Percentiles rank a stretch among this genome's conserved stretches.
These are phyloP conservation scores for Drosophila baimaii DNA, from an alignment of 1,140 invertebrate genomes.

Conservation along the genomic window DNA sequence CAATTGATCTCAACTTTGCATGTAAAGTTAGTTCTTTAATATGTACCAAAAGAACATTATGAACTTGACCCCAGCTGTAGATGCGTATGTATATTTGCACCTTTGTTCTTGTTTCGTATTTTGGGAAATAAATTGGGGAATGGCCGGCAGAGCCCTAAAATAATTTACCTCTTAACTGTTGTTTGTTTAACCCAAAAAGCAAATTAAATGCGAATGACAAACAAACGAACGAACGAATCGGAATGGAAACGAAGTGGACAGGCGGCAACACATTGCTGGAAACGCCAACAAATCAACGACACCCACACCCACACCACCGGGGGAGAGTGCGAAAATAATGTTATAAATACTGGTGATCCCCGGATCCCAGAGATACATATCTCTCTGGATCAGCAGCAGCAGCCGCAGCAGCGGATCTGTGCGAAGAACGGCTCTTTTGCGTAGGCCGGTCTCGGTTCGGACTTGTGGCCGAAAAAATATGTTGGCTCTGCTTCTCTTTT, in stretches of 20 bases:
- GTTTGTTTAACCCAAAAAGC: constrained; percentile 57
- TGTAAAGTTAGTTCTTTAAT: no score
- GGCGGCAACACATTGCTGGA: constrained; percentile 25
- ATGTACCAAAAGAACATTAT: background rate
- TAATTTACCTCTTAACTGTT: constrained; percentile 61
- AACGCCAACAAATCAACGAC: constrained; percentile 52
- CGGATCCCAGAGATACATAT: constrained; percentile 26
- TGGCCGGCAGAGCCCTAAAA: constrained; percentile 44
- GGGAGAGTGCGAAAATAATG: constrained; percentile 73
- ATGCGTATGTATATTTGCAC: constrained; percentile 19
- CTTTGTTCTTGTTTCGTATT: constrained; percentile 39
- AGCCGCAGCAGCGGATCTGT: constrained; percentile 4
- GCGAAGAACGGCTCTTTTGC: constrained; percentile 49
- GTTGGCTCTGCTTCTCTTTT: constrained; percentile 35
- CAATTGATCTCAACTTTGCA: background rate
- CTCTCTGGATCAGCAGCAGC: constrained; percentile 6
- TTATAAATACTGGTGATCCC: constrained; percentile 75
- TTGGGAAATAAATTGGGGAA: constrained; percentile 48
- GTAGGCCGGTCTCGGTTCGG: constrained; percentile 65
- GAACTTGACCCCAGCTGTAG: constrained; percentile 2
- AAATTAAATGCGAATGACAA: constrained; percentile 61
- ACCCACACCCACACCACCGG: constrained; percentile 51
- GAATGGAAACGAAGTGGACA: constrained; percentile 28
- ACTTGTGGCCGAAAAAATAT: constrained; percentile 59
- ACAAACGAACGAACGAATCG: constrained; percentile 20